A percentile compares a stretch with the other conserved stretches of the same genome.
phyloP scores from a whole-genome alignment of 2,888 invertebrate genomes.

The Tinea pellionella region DNA sequence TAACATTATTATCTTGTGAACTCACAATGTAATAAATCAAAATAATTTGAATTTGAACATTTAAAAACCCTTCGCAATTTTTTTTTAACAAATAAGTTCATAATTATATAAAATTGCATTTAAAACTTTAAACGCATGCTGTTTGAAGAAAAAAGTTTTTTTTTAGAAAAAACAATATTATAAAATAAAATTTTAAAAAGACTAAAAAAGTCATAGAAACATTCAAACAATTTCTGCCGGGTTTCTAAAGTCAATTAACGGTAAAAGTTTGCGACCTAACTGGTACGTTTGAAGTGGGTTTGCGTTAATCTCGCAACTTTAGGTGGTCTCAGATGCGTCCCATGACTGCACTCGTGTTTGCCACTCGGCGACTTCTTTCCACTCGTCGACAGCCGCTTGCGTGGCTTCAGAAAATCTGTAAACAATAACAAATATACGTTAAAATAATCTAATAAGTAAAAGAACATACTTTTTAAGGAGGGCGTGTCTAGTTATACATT shows the following conservation, averaged over 20 bases:
- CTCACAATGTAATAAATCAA: conserved; percentile 53
- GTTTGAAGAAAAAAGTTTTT: background rate
- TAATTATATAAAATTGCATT: background rate
- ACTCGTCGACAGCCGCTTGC: conserved; percentile 67
- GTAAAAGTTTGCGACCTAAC: conserved; percentile 33
- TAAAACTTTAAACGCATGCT: too few relatives aligned
- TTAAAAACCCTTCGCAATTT: conserved; percentile 25
- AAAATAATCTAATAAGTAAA: background rate
- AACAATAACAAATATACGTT: conserved; percentile 23
- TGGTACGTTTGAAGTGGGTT: conserved; percentile 52
- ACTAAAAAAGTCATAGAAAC: background rate
- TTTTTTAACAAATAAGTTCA: conserved; percentile 22
- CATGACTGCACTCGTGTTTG: conserved; percentile 57
- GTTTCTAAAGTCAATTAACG: background rate
- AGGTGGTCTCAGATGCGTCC: conserved; percentile 59
- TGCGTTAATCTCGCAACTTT: conserved; percentile 56
- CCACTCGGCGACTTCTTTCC: conserved; percentile 60
- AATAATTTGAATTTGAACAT: conserved; percentile 47
- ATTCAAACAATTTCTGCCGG: conserved; percentile 26
- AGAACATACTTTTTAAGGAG: background rate
- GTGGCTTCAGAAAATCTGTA: conserved; percentile 77
- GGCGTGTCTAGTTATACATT: background rate
- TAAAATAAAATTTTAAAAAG: background rate
- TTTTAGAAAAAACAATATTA: background rate
- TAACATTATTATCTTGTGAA: conserved; percentile 57